phyloP scores from a whole-genome alignment of 2,888 invertebrate species.

The Hirtodrosophila alboralis region DNA sequence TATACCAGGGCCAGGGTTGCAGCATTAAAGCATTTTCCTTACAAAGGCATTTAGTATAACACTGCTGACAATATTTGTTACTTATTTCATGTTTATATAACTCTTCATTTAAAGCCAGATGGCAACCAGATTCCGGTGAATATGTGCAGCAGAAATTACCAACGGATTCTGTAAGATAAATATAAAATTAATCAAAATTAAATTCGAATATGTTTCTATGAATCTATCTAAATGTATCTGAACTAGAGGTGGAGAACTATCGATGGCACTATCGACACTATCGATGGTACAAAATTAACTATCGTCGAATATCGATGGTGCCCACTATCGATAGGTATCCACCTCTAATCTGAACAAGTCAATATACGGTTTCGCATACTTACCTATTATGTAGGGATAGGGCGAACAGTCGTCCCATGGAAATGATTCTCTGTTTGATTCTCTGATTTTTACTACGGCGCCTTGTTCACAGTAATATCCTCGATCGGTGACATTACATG shows the following conservation, averaged over 20 bases:
- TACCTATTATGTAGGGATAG: not conserved
- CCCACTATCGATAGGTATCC: too few relatives aligned
- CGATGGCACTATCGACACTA: too few relatives aligned
- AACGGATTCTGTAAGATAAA: not conserved
- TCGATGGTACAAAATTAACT: too few relatives aligned
- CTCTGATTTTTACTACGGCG: not conserved
- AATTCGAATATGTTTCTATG: too few relatives aligned
- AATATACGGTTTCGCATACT: too few relatives aligned
- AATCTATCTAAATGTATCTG: too few relatives aligned
- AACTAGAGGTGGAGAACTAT: too few relatives aligned
- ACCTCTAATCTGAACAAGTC: too few relatives aligned
- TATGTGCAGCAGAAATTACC: not conserved
- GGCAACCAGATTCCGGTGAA: constrained; percentile 1
- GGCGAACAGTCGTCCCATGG: not conserved
- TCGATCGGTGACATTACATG: not conserved
- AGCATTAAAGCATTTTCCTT: not conserved
- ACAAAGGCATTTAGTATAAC: not conserved
- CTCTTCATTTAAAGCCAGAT: not conserved
- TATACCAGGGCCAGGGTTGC: constrained; percentile 1
- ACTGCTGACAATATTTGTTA: not conserved
- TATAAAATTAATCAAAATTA: too few relatives aligned
- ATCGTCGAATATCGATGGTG: too few relatives aligned
- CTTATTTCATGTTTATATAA: not conserved
- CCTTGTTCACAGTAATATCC: not conserved
- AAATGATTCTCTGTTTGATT: not conserved